phyloP scores from a whole-genome alignment of 1,140 invertebrate genomes.

The Olivierus martensii region DNA sequence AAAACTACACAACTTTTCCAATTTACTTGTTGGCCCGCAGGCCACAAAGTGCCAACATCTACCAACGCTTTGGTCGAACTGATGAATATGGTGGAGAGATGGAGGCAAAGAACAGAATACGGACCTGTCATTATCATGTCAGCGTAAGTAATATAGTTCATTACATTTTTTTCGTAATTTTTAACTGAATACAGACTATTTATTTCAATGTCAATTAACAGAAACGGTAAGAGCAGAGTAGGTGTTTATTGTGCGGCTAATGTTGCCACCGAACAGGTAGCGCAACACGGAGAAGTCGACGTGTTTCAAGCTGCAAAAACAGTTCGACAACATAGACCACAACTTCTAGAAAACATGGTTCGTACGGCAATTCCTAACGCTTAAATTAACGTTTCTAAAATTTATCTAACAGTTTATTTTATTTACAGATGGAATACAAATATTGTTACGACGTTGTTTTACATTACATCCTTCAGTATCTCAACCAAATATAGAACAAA shows the following conservation, averaged over 20 bases:
- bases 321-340: slow-evolving; percentile 81
- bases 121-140: slow-evolving; percentile 92
- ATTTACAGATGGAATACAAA: slow-evolving; percentile 82
- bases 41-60: slow-evolving; percentile 83
- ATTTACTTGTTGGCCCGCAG: slow-evolving; percentile 89
- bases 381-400: no score
- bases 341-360: slow-evolving; percentile 89
- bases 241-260: slow-evolving; percentile 92
- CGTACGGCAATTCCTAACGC: slow-evolving; percentile 16
- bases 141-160: slow-evolving; percentile 51
- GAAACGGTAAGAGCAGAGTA: slow-evolving; percentile 49
- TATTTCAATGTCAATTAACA: background rate
- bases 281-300: slow-evolving; percentile 93
- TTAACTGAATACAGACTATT: no score
- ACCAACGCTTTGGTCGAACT: slow-evolving; percentile 92
- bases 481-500: slow-evolving; percentile 46
- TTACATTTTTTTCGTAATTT: no score
- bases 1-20: slow-evolving; percentile 90
- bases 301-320: slow-evolving; percentile 96
- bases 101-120: slow-evolving; percentile 85
- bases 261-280: slow-evolving; percentile 94
- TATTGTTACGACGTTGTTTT: slow-evolving; percentile 90
- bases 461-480: slow-evolving; percentile 83
- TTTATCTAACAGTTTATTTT: background rate
- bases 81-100: slow-evolving; percentile 97